phyloP scores from a whole-genome alignment of 2,888 invertebrate species.

The Apamea crenata region DNA sequence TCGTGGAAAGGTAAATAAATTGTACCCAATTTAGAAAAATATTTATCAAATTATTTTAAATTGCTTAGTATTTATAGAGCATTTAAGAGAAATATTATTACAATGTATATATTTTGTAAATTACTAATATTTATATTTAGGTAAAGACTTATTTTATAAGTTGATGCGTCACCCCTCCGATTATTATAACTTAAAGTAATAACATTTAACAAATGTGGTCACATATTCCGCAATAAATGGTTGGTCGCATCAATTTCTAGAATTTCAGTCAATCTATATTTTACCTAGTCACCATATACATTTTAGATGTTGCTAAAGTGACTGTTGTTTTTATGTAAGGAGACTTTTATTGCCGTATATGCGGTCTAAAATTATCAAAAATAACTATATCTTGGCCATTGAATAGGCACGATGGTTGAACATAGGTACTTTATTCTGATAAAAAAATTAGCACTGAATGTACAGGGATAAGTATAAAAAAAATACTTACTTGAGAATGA shows the following conservation, averaged over 20 bases:
- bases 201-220: conserved; percentile 12
- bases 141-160: conserved; percentile 47
- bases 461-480: conserved; percentile 61
- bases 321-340: conserved; percentile 44
- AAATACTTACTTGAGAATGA: conserved; percentile 10
- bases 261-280: conserved; percentile 51
- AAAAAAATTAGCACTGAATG: conserved; percentile 51
- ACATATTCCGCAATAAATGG: neutral
- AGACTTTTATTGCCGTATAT: conserved; percentile 4
- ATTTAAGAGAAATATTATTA: conserved; percentile 39
- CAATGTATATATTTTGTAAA: conserved; percentile 66
- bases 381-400: conserved; percentile 24
- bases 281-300: conserved; percentile 68
- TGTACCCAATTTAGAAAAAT: conserved; percentile 8
- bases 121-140: conserved; percentile 45
- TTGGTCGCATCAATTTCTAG: conserved; percentile 56
- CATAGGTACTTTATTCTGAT: conserved; percentile 20
- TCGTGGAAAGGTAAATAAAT: neutral
- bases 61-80: conserved; percentile 21
- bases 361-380: conserved; percentile 14
- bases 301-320: conserved; percentile 44
- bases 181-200: conserved; percentile 11
- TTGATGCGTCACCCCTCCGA: conserved; percentile 49
- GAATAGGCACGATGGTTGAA: conserved; percentile 10
- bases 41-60: conserved; percentile 12